These are phyloP conservation scores for Lumbricus terrestris DNA, from an alignment of 2,888 invertebrate species.

Conservation along the genomic window DNA sequence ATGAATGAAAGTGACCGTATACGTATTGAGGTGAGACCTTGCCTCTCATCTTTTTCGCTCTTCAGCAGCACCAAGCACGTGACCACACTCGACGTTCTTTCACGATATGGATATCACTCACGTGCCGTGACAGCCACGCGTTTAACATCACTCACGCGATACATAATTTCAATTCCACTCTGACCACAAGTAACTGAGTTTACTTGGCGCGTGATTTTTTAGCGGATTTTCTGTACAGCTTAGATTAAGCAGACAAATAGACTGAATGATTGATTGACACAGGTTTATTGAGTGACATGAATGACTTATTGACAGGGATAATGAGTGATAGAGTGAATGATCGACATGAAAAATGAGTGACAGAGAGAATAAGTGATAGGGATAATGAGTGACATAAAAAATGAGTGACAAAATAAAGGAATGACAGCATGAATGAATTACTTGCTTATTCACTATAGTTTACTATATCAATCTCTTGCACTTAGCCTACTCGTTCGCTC, in stretches of 20 bases:
- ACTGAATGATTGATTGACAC: background rate
- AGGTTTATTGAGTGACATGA: no score
- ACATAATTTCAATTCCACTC: background rate
- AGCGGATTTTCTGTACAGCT: background rate
- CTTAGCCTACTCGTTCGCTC: no score
- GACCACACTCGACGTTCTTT: background rate
- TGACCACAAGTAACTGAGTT: background rate
- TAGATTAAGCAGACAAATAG: background rate
- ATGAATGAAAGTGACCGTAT: background rate
- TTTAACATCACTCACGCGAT: background rate
- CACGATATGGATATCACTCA: background rate
- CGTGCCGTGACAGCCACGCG: background rate
- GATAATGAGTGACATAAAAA: no score
- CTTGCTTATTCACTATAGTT: no score
- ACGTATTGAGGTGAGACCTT: background rate
- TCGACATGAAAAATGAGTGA: no score
- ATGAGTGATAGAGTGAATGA: no score
- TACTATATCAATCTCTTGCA: no score
- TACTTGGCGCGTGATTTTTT: background rate
- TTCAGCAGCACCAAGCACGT: background rate
- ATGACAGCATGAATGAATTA: no score
- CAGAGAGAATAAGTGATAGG: no score
- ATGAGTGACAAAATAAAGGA: no score
- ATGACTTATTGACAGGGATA: no score
- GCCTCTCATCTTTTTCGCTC: background rate